Base-by-base conservation (phyloP, 2,113 vertebrate species). In the Festucalex cinctus region DNA sequence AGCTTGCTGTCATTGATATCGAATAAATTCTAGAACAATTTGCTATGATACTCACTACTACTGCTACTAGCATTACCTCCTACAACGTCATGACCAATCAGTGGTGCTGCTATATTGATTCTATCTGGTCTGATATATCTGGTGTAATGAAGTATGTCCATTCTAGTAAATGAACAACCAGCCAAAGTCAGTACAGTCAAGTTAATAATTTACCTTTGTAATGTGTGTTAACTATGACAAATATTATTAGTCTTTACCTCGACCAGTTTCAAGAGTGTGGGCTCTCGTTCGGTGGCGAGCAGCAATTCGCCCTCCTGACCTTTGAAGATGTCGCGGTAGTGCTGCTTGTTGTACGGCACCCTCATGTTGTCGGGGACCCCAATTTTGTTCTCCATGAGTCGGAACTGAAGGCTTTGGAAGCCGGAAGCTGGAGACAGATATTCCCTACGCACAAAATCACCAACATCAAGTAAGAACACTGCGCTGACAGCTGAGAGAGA, bases 391-490 rank as follows among this genome's bases (percentile, higher is more conserved):
- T 99, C 97, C 41, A 99, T 62, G 20, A 99, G 81, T 20, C 96
- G 94, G 70, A 99, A 99, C 76, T 99, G 97, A 63, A 99, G 87
- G 65, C 96, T 98, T 82, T 99, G 96, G 80, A 98, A 98, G 62
- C 97, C 97, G 1, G 97, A 99, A 12, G 96, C 96, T 16, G 95
- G 92, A 53, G 91, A 78, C 65, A 99, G 83, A 79, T 98, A 93
- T 49, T 96, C 94, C 82, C 97, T 98, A 74, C 66, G 43, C 61
- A 63, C 46, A 53, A 39, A 57, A 37, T 44, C 9, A 48, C 0
- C 1, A 17, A 63, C 39, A 57, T 17, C 9, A 26, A 36, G 71
- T 37, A 65, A 62, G 51, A 44, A 39, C 0, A 22, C 1, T 19
- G 28, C 41, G 24, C 65, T 43, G 62, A 64, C 22, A 53, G 28